Base-by-base conservation (phyloP, 2,888 invertebrate genomes). In the Torymus texanus region DNA sequence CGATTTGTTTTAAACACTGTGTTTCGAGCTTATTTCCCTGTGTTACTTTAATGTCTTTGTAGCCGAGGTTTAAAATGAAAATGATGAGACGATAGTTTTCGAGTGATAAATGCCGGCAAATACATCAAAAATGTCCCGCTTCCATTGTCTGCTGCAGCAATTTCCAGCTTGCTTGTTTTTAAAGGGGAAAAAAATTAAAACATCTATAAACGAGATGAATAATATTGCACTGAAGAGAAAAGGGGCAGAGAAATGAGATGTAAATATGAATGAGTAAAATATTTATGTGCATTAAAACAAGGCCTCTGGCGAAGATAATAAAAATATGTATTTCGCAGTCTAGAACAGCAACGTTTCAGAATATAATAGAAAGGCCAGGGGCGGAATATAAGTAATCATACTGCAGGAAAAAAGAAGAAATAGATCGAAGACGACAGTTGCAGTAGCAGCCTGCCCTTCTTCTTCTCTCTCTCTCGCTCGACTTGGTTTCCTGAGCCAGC, bases 221-320 rank as follows among this genome's bases (percentile, higher is more conserved):
- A 55, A 56, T 66, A 58, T 58, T 65, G 21, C 14, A 18, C 51
- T 8, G 24, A 41, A 24, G 61, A 41, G 41, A 41, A 41, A n/a
- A 51, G 21, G 21, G 12, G 24, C 53, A 55, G 55, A 67, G 29
- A 56, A 67, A 74, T 70, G 76, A 71, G 70, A 76, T 76, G 76
- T 71, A 76, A 76, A 76, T 76, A 71, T 58, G 56, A 58, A 76
- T 58, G 63, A 76, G 62, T 63, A 18, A 65, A 65, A 71, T 77
- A 41, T 71, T 51, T 65, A 58, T 58, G 50, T 5, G 58, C 62
- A 68, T 76, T 76, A 70, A 70, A 70, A 51, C 8, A n/a, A 41
- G 50, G 21, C 21, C 55, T 56, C 18, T 61, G 21, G 68, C 62
- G 62, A 63, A 53, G 65, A 77, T 71, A 71, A 77, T 76, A 76